phyloP scores from a whole-genome alignment of 2,797 vertebrate species.

The Onychomys torridus region DNA sequence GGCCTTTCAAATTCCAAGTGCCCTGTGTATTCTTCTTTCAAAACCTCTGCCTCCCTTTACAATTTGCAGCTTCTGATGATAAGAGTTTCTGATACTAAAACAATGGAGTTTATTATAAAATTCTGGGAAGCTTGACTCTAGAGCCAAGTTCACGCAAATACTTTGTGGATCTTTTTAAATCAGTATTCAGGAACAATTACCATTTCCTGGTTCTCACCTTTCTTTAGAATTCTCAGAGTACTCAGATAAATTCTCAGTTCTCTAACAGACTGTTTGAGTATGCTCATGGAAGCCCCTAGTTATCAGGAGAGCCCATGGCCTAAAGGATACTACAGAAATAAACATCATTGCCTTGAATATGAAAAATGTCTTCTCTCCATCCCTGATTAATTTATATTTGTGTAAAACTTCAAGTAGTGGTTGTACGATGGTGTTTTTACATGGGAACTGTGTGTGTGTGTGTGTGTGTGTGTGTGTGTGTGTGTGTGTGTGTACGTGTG shows the following conservation, averaged over 20 bases:
- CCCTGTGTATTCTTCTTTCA: not conserved
- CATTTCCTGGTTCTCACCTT: not conserved
- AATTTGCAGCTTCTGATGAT: constrained; percentile 1
- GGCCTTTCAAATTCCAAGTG: not conserved
- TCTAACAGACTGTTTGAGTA: not conserved
- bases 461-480: not conserved
- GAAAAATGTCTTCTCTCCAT: constrained; percentile 8
- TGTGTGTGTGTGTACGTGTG: not conserved
- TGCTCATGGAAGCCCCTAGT: not conserved
- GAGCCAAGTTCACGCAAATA: not conserved
- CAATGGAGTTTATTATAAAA: not conserved
- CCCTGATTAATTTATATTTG: not conserved
- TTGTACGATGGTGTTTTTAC: not conserved
- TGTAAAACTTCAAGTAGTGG: not conserved
- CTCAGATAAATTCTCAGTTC: not conserved
- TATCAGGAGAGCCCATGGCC: not conserved
- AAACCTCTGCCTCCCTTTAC: not conserved
- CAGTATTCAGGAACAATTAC: not conserved
- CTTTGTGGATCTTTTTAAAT: not conserved
- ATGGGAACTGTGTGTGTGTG: accelerated
- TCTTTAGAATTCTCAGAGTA: not conserved
- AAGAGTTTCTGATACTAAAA: constrained; percentile 57
- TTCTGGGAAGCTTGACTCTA: not conserved
- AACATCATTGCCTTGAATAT: not conserved
- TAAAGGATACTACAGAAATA: not conserved